Evolutionary conservation across 2,797 vertebrate species (phyloP).

Genomic region (Sebastes vulpes): DNA sequence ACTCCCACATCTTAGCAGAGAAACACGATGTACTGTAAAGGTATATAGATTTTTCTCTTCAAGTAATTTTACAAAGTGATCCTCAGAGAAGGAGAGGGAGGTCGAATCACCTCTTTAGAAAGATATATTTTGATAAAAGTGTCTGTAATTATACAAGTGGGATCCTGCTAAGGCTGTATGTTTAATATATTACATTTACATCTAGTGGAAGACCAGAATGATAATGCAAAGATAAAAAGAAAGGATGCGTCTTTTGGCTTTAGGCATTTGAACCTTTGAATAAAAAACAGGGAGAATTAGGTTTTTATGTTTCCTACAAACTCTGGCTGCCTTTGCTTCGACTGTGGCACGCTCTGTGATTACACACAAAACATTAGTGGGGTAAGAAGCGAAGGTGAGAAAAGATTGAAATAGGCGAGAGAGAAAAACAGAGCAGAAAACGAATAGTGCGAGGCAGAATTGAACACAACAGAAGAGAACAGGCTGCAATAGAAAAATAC

Average conservation of each 20-base stretch:
- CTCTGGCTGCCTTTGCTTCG: conserved; percentile 2
- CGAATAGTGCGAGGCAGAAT: conserved; percentile 58
- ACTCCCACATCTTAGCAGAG: background rate
- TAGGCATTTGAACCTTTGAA: conserved; percentile 41
- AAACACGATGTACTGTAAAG: background rate
- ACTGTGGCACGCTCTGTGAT: conserved; percentile 20
- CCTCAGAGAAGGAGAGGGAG: background rate
- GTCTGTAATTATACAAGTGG: background rate
- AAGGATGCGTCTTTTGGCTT: conserved; percentile 44
- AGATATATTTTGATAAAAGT: background rate
- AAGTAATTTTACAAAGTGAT: background rate
- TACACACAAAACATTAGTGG: conserved; percentile 55
- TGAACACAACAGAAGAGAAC: conserved; percentile 68
- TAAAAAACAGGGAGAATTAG: conserved; percentile 32
- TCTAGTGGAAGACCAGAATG: conserved; percentile 5
- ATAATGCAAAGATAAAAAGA: conserved; percentile 15
- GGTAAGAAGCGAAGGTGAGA: conserved; percentile 38
- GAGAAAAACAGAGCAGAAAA: conserved; percentile 38
- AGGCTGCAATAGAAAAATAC: conserved; percentile 72
- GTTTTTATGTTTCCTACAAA: conserved; percentile 26
- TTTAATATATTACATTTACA: conserved; percentile 3
- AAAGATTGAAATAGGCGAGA: conserved; percentile 49
- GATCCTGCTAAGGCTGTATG: background rate
- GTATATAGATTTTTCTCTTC: background rate
- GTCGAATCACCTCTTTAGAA: background rate